Percentiles rank a stretch among this genome's conserved stretches.
phyloP scores from a whole-genome alignment of 2,888 invertebrate species.

The Thymelicus lineola region DNA sequence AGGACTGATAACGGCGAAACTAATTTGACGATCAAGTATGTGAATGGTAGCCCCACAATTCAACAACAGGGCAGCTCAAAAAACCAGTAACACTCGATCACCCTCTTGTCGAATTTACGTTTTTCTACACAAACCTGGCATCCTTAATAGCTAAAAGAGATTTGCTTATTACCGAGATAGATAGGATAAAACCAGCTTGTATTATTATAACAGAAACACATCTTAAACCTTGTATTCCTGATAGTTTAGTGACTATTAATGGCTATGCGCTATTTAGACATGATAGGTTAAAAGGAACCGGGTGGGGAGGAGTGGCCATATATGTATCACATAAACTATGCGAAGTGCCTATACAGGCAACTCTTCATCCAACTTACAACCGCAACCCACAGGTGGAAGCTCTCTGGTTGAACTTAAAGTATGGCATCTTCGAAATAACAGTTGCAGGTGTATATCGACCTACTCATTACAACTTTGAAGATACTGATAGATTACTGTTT shows the following conservation, averaged over 20 bases:
- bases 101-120: slow-evolving; percentile 12
- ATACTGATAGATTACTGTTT: slow-evolving; percentile 1
- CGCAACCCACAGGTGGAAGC: not conserved
- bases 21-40: slow-evolving; percentile 11
- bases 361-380: not conserved
- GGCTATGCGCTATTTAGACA: not conserved
- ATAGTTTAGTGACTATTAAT: slow-evolving; percentile 12
- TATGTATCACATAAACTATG: not conserved
- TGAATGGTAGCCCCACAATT: not conserved
- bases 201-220: slow-evolving; percentile 8
- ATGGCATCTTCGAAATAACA: not conserved
- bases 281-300: not conserved
- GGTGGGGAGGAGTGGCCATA: not conserved
- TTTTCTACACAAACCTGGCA: slow-evolving; percentile 29
- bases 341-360: not conserved
- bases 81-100: no score
- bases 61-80: no score
- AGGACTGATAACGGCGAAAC: slow-evolving; percentile 9
- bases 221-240: slow-evolving; percentile 1
- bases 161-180: slow-evolving; percentile 21
- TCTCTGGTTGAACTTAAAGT: not conserved
- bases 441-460: slow-evolving; percentile 2
- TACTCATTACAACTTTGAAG: not conserved
- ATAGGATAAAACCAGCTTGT: slow-evolving; percentile 11
- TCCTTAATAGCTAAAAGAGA: slow-evolving; percentile 29